Evolutionary conservation across 2,797 vertebrate genomes (phyloP).

Genomic region (Graptemys geographica): DNA sequence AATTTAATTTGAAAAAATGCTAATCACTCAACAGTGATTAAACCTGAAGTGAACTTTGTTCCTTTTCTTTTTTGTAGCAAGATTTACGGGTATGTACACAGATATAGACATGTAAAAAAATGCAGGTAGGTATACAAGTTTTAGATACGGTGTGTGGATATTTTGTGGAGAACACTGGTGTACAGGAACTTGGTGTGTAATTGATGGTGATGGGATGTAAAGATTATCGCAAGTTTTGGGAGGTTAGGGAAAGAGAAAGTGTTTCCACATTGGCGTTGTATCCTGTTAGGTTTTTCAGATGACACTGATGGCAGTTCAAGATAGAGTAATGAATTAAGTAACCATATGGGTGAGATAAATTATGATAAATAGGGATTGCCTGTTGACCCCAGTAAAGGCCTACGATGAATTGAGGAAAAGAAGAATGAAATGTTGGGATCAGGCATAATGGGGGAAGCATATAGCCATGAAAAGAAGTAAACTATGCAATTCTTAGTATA

Average conservation of each 20-base stretch:
- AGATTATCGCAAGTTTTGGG: neutral
- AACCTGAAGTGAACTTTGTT: neutral
- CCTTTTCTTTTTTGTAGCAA: neutral
- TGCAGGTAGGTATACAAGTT: neutral
- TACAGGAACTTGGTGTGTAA: neutral
- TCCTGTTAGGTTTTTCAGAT: neutral
- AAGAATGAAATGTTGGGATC: neutral
- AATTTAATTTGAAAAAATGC: neutral
- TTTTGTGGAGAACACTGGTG: neutral
- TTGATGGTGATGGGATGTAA: neutral
- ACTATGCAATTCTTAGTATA: neutral
- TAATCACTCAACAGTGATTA: neutral
- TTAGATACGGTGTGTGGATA: fast-evolving
- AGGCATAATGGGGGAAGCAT: neutral
- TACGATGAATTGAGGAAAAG: neutral
- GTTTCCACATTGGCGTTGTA: neutral
- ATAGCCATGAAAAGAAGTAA: neutral
- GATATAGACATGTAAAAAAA: neutral
- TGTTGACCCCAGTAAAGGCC: neutral
- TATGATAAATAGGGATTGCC: neutral
- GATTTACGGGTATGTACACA: neutral
- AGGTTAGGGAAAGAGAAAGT: neutral
- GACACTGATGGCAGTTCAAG: neutral
- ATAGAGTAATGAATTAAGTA: neutral
- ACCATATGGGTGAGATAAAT: neutral